Evolutionary conservation across 2,113 vertebrate species (phyloP).

Genomic region (Pseudolaguvia tuberculata): DNA sequence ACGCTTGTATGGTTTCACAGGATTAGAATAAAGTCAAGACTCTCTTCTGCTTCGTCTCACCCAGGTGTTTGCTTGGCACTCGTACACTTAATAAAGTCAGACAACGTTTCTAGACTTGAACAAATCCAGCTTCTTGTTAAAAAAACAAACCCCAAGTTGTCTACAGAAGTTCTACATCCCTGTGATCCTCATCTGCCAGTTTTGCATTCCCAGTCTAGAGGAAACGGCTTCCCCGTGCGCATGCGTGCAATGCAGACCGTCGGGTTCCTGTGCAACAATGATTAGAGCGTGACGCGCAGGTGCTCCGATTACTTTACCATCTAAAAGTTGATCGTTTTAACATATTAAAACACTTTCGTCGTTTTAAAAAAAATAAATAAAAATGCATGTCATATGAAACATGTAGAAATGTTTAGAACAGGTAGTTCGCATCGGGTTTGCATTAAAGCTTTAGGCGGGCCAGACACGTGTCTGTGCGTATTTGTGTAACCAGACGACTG

Average conservation of each 20-base stretch:
- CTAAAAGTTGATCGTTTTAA: not conserved
- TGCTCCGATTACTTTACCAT: slow-evolving; percentile 11
- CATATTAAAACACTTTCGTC: not conserved
- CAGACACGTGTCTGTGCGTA: not conserved
- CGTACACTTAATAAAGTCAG: not conserved
- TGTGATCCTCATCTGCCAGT: not conserved
- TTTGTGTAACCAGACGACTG: not conserved
- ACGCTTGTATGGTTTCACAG: not conserved
- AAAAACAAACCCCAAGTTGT: not conserved
- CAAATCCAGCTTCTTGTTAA: no score
- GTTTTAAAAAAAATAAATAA: no score
- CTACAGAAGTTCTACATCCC: not conserved
- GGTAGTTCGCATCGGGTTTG: not conserved
- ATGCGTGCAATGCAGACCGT: slow-evolving; percentile 42
- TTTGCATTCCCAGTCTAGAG: slow-evolving; percentile 18
- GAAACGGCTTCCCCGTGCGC: slow-evolving; percentile 34
- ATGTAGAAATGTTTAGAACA: not conserved
- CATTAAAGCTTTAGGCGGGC: not conserved
- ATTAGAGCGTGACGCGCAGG: slow-evolving; percentile 46
- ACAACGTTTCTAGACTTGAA: not conserved
- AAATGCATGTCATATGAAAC: no score
- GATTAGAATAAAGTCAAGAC: slow-evolving; percentile 10
- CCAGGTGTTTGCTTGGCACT: not conserved
- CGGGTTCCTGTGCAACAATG: slow-evolving; percentile 10
- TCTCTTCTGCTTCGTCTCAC: not conserved